Conservation (phyloP, 2,113 vertebrate genomes). For the Anhinga rufa region DNA sequence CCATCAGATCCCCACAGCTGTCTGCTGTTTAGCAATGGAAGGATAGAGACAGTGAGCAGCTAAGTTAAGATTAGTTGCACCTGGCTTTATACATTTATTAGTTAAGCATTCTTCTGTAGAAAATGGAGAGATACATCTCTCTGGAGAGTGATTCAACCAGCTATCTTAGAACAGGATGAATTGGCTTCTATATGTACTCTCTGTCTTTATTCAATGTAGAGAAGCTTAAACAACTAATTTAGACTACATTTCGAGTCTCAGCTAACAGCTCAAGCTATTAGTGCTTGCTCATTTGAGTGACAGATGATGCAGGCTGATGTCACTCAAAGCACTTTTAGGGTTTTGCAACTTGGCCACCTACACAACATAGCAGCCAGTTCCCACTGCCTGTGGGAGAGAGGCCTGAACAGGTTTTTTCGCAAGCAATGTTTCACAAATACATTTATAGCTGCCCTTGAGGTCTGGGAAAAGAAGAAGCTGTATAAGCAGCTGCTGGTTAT, state of each 20-base stretch:
- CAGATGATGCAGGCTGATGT: background rate
- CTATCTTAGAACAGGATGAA: background rate
- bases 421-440: background rate
- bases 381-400: background rate
- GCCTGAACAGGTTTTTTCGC: background rate
- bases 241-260: background rate
- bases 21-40: background rate
- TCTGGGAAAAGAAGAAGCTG: conserved; percentile 10
- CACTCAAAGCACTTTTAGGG: background rate
- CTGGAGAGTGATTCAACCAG: background rate
- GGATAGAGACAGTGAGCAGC: background rate
- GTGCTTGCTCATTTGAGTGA: background rate
- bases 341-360: background rate
- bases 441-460: background rate
- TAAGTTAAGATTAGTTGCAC: background rate
- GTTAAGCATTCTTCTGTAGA: background rate
- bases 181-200: background rate
- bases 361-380: background rate
- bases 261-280: background rate
- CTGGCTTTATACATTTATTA: background rate
- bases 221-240: background rate
- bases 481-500: background rate
- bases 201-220: background rate
- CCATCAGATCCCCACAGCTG: background rate
- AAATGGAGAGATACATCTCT: background rate